Evolutionary conservation across 2,113 vertebrate genomes (phyloP).

Genomic region (Lota lota): DNA sequence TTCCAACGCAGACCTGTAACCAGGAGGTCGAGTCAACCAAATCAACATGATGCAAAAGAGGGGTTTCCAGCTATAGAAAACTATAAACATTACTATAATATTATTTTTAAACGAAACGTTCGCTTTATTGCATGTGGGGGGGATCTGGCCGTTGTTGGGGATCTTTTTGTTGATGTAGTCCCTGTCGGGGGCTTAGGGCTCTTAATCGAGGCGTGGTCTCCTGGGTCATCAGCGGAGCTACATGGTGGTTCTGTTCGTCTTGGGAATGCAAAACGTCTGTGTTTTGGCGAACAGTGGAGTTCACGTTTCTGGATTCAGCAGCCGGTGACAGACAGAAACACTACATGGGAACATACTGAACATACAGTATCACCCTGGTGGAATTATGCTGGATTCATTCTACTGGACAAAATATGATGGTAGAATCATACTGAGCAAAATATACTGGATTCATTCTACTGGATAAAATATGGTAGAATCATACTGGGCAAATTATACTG

Average conservation of each 20-base stretch:
- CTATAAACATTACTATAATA: too few relatives aligned
- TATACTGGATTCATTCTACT: too few relatives aligned
- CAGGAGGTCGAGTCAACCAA: not conserved
- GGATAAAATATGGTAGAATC: too few relatives aligned
- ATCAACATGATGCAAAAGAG: not conserved
- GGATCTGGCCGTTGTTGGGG: slow-evolving; percentile 45
- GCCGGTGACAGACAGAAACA: too few relatives aligned
- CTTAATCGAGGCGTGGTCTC: slow-evolving; percentile 37
- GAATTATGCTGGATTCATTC: too few relatives aligned
- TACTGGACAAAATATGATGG: too few relatives aligned
- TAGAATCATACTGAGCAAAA: too few relatives aligned
- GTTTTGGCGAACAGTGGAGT: not conserved
- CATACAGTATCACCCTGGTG: too few relatives aligned
- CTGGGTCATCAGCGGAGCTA: slow-evolving; percentile 25
- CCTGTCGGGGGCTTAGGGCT: slow-evolving; percentile 20
- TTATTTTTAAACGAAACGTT: slow-evolving; percentile 1
- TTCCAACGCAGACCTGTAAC: slow-evolving; percentile 42
- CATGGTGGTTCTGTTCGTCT: not conserved
- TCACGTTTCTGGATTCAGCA: slow-evolving; percentile 24
- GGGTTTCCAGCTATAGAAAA: not conserved
- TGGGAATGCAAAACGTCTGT: not conserved
- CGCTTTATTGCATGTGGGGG: slow-evolving; percentile 36
- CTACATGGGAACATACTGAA: too few relatives aligned
- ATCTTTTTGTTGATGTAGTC: slow-evolving; percentile 30
- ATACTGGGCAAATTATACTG: too few relatives aligned